Evolutionary conservation across 2,888 invertebrate species (phyloP), one percentile per base, ranked within the genome.

Genomic region (Blastobasis adustella): DNA sequence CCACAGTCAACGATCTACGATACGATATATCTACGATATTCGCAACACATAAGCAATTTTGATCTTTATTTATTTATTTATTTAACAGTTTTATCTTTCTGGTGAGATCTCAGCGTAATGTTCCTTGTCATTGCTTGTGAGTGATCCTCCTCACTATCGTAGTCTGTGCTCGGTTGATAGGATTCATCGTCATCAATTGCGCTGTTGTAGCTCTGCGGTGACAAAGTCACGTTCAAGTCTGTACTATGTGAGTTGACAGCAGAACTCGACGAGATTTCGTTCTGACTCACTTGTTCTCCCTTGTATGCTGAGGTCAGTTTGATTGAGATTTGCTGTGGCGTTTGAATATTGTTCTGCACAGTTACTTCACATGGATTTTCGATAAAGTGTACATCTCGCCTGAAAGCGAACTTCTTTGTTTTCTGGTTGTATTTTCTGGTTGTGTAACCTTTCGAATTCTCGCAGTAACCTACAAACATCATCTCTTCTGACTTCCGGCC

Each of bases 391-490:
- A 49, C 55, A 53, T 53, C 45, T 51, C 55, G 50, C 44, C 55
- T 55, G 6, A 10, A 51, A 1, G 10, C 36, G 9, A 45, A 36
- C 5, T 46, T 48, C 2, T 48, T 51, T n/a, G 45, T 49, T 8
- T 39, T 46, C 4, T 46, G 40, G n/a, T 55, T 42, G 5, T 45
- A 9, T 1, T 53, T 43, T 7, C 51, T 23, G n/a, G n/a, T n/a
- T n/a, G n/a, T n/a, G 23, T 53, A 53, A 1, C 51, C 53, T 43
- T 55, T 55, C 1, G 51, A 41, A 43, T 38, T 36, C 2, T 53
- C 51, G 38, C 53, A 41, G 40, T 55, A 55, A 6, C 55, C 55
- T 9, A 55, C 10, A 47, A 53, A 53, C 36, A 52, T 43, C 44
- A 53, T 42, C 37, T 49, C 38, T 2, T 3, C 3, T 6, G 51